Conservation (phyloP, 1,140 invertebrate genomes). For the Platorchestia sp. region DNA sequence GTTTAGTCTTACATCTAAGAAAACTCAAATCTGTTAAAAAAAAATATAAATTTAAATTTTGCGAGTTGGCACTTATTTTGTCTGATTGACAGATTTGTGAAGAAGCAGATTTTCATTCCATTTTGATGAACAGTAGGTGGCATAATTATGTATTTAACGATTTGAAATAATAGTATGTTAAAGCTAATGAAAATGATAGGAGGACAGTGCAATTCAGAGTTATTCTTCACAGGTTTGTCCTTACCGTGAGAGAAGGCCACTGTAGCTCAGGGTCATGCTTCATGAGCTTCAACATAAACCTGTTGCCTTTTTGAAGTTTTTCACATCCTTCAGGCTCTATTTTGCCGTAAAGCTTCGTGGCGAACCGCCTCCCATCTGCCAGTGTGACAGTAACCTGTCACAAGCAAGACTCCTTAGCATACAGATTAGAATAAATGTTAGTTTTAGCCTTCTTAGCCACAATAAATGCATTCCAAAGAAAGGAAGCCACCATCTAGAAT, state of each 20-base stretch:
- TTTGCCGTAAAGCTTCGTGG: conserved; percentile 13
- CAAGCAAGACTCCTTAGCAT: not conserved
- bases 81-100: too few relatives aligned
- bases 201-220: not conserved
- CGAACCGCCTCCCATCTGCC: not conserved
- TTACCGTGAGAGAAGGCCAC: conserved; percentile 62
- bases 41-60: too few relatives aligned
- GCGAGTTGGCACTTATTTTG: too few relatives aligned
- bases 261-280: conserved; percentile 61
- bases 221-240: not conserved
- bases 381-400: not conserved
- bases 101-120: not conserved
- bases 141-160: not conserved
- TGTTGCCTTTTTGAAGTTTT: conserved; percentile 37
- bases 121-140: not conserved
- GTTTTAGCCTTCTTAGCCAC: too few relatives aligned
- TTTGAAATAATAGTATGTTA: not conserved
- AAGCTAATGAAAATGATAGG: not conserved
- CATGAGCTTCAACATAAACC: conserved; percentile 58
- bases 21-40: too few relatives aligned
- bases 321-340: conserved; percentile 5
- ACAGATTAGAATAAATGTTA: too few relatives aligned
- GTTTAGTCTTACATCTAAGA: too few relatives aligned
- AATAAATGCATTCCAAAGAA: too few relatives aligned
- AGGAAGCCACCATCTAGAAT: too few relatives aligned